Percentiles rank a stretch among this genome's conserved stretches.
Evolutionary conservation across 2,888 invertebrate species (phyloP).

Genomic region (Lasiommata megera): DNA sequence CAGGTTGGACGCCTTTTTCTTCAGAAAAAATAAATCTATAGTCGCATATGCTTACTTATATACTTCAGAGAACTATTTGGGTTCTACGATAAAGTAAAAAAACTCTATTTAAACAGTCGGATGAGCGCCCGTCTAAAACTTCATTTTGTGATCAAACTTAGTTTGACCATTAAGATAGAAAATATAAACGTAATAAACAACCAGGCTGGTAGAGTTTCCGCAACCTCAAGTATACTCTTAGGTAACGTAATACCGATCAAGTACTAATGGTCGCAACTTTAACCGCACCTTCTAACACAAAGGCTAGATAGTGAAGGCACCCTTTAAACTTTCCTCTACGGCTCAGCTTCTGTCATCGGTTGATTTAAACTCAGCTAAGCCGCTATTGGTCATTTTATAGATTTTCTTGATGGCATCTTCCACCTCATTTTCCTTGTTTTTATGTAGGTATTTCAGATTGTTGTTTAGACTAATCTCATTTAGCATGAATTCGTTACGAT

Average conservation of each 20-base stretch:
- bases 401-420: not conserved
- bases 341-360: constrained; percentile 6
- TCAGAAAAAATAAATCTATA: too few species aligned
- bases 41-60: too few species aligned
- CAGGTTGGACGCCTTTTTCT: too few species aligned
- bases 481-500: too few species aligned
- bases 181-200: not conserved
- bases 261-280: constrained; percentile 22
- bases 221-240: constrained; percentile 19
- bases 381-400: not conserved
- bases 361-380: not conserved
- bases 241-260: constrained; percentile 24
- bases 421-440: too few species aligned
- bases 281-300: constrained; percentile 26
- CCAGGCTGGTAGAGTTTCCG: not conserved
- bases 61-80: too few species aligned
- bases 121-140: too few species aligned
- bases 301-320: constrained; percentile 19
- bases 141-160: not conserved
- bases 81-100: too few species aligned
- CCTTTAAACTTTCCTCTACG: constrained; percentile 25
- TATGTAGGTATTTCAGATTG: too few species aligned
- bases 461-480: too few species aligned
- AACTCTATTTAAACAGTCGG: too few species aligned
- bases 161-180: not conserved